Conservation (phyloP, 2,888 invertebrate species). For the Ophonus ardosiacus region DNA sequence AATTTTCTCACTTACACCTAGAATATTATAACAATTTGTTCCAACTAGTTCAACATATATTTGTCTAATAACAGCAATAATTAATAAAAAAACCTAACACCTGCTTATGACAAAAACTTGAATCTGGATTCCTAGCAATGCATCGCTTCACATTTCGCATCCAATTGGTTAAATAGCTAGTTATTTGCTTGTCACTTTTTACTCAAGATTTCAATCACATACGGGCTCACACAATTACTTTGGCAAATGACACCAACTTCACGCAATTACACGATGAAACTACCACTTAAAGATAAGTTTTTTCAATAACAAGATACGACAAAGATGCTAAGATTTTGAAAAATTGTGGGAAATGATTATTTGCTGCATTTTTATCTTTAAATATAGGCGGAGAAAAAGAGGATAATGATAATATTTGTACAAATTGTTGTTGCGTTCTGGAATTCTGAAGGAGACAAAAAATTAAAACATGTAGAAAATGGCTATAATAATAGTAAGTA, state of each 20-base stretch:
- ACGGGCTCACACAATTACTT: neutral
- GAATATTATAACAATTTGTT: no score
- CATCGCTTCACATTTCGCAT: neutral
- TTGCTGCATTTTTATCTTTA: neutral
- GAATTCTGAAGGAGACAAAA: neutral
- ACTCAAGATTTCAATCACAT: slow-evolving; percentile 29
- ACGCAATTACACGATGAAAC: neutral
- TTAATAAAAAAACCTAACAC: neutral
- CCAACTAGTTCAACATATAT: no score
- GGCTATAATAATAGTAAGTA: no score
- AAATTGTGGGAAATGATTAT: neutral
- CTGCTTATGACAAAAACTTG: slow-evolving; percentile 31
- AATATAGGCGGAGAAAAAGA: neutral
- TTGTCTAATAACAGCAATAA: neutral
- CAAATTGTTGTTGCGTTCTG: neutral
- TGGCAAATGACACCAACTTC: slow-evolving; percentile 11
- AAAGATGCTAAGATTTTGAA: neutral
- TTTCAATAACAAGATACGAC: neutral
- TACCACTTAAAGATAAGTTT: slow-evolving; percentile 3
- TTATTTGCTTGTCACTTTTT: slow-evolving; percentile 52
- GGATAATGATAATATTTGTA: neutral
- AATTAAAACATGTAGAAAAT: no score
- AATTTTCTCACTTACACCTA: no score
- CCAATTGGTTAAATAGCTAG: slow-evolving; percentile 40
- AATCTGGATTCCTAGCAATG: slow-evolving; percentile 6